Conservation (phyloP, 2,888 invertebrate genomes). For the Unio delphinus region DNA sequence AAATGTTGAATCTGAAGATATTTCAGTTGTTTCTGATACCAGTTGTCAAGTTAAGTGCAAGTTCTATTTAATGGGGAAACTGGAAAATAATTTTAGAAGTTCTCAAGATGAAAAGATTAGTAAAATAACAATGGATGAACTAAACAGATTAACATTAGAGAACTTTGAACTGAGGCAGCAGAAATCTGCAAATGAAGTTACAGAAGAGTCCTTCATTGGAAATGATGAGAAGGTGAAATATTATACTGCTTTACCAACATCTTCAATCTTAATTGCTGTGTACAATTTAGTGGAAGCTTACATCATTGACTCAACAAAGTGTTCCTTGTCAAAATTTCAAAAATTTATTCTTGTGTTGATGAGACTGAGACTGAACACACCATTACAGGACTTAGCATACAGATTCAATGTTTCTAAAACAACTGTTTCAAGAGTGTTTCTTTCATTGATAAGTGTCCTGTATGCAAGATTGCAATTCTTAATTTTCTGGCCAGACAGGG, state of each 20-base stretch:
- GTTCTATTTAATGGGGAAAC: no score
- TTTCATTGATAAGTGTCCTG: constrained; percentile 7
- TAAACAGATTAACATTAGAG: background rate
- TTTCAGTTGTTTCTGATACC: no score
- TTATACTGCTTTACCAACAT: constrained; percentile 11
- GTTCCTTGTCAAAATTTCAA: no score
- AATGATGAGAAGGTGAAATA: constrained; percentile 9
- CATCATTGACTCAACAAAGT: constrained; percentile 3
- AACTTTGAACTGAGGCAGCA: background rate
- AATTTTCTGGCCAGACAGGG: constrained; percentile 22
- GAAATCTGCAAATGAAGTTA: background rate
- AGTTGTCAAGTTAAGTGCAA: no score
- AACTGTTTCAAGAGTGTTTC: constrained; percentile 23
- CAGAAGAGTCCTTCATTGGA: constrained; percentile 3
- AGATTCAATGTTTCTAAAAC: constrained; percentile 14
- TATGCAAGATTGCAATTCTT: constrained; percentile 17
- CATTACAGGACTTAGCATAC: constrained; percentile 13
- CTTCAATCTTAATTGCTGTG: background rate
- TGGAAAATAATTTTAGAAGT: no score
- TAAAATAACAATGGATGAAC: background rate
- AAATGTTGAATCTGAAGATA: no score
- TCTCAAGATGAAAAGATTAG: no score
- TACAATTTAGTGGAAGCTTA: constrained; percentile 7
- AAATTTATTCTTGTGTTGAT: constrained; percentile 7
- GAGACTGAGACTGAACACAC: constrained; percentile 12